phyloP scores from a whole-genome alignment of 2,888 invertebrate species.

The Colletes collaris region DNA sequence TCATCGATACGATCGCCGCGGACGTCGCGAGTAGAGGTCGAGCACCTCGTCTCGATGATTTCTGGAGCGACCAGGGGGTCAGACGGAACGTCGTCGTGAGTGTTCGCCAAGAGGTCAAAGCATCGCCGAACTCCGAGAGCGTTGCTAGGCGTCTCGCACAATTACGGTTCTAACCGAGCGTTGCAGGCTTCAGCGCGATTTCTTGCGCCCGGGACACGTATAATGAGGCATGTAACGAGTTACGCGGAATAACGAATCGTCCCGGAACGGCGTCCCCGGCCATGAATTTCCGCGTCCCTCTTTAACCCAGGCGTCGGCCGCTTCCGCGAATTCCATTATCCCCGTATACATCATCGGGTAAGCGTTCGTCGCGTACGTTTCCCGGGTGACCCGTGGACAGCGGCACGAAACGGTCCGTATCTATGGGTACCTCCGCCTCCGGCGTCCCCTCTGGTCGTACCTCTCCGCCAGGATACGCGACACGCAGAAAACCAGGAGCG shows the following conservation, averaged over 20 bases:
- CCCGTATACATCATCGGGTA: slow-evolving; percentile 27
- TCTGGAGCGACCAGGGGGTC: too few species aligned
- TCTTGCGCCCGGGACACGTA: slow-evolving; percentile 13
- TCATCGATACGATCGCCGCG: too few species aligned
- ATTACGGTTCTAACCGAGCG: too few species aligned
- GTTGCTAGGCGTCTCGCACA: too few species aligned
- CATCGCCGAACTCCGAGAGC: too few species aligned
- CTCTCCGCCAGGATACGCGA: slow-evolving; percentile 21
- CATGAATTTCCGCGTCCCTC: slow-evolving; percentile 31
- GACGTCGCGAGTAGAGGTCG: too few species aligned
- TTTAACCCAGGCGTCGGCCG: slow-evolving; percentile 23
- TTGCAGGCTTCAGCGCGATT: background rate
- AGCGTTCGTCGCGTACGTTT: slow-evolving; percentile 11
- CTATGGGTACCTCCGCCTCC: background rate
- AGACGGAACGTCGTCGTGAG: too few species aligned
- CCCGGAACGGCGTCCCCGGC: slow-evolving; percentile 10
- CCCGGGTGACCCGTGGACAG: slow-evolving; percentile 23
- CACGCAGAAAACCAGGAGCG: slow-evolving; percentile 53
- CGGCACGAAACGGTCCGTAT: slow-evolving; percentile 8
- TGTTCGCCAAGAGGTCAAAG: too few species aligned
- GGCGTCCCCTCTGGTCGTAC: slow-evolving; percentile 10
- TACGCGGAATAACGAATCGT: slow-evolving; percentile 26
- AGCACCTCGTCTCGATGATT: too few species aligned
- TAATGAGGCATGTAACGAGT: slow-evolving; percentile 36
- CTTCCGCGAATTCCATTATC: slow-evolving; percentile 39